Base-by-base conservation (phyloP, 2,113 vertebrate species). In the Struthio camelus region DNA sequence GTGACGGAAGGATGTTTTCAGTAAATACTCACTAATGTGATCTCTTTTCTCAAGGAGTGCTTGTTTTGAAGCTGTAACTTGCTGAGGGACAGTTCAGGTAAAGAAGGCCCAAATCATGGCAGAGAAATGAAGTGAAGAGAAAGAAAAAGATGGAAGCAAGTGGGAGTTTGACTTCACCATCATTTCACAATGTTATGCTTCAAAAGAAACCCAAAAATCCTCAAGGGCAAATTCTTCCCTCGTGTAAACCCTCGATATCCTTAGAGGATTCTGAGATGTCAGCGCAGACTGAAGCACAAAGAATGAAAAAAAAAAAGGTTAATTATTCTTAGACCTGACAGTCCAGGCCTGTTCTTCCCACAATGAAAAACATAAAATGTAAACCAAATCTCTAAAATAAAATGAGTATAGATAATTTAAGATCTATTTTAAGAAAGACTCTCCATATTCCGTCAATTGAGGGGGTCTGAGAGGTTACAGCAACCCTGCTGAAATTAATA, bases 301-400 rank as follows among this genome's bases (percentile, higher is more conserved):
- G 61, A 94, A 91, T 7, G 1, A 15, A 93, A 85, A 89, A 58
- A 91, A 76, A 80, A 22, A 19, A 75, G 48, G 50, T 87, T 82
- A 87, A 73, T 95, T 93, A 36, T n/a, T 4, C 14, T 95, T 87
- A 58, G 14, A 80, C 10, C 6, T 73, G 42, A 59, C 34, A 59
- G 59, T 59, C 25, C 51, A 48, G 15, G 10, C 12, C 40, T 91
- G 44, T 77, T 83, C 28, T 51, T 81, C n/a, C 53, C 17, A 85
- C 36, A 83, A 15, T 70, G 44, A 83, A 17, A 88, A 87, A 58
- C 7, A 36, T 80, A 22, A 73, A 9, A 40, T 11, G 27, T 66
- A 80, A 94, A 88, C 69, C 66, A 93, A 80, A 27, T 58, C 48
- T 42, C 25, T 85, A 91, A 70, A 90, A 70, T 78, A 89, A 93